Conservation (phyloP, 2,113 vertebrate genomes). For the Candoia aspera region DNA sequence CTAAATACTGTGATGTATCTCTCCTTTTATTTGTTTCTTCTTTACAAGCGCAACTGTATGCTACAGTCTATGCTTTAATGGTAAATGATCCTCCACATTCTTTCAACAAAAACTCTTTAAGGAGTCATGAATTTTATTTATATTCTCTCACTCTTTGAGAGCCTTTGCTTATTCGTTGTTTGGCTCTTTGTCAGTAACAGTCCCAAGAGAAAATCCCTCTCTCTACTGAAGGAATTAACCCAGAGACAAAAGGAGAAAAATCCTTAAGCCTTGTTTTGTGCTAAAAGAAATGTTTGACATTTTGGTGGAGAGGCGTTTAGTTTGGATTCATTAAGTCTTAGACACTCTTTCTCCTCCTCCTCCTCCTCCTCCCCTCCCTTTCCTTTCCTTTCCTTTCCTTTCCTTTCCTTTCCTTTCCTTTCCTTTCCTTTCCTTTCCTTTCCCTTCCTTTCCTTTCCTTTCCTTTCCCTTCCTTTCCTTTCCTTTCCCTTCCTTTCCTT, state of each 20-base stretch:
- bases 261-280: conserved; percentile 91
- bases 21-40: conserved; percentile 65
- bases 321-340: conserved; percentile 98
- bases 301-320: conserved; percentile 92
- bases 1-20: conserved; percentile 57
- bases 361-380: conserved; percentile 75
- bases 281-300: conserved; percentile 94
- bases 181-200: conserved; percentile 86
- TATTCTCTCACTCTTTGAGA: conserved; percentile 85
- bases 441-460: conserved; percentile 74
- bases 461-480: conserved; percentile 76
- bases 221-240: conserved; percentile 94
- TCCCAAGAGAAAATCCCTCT: conserved; percentile 87
- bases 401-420: conserved; percentile 78
- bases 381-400: conserved; percentile 82
- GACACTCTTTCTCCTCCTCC: conserved; percentile 75
- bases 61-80: conserved; percentile 77
- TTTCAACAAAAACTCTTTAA: conserved; percentile 87
- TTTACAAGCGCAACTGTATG: conserved; percentile 77
- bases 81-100: conserved; percentile 83
- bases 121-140: conserved; percentile 90
- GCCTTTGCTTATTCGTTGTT: conserved; percentile 89
- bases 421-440: conserved; percentile 75
- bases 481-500: conserved; percentile 79
- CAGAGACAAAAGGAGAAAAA: conserved; percentile 91